Conservation (phyloP, 1,140 invertebrate genomes). For the Reticulitermes speratus region DNA sequence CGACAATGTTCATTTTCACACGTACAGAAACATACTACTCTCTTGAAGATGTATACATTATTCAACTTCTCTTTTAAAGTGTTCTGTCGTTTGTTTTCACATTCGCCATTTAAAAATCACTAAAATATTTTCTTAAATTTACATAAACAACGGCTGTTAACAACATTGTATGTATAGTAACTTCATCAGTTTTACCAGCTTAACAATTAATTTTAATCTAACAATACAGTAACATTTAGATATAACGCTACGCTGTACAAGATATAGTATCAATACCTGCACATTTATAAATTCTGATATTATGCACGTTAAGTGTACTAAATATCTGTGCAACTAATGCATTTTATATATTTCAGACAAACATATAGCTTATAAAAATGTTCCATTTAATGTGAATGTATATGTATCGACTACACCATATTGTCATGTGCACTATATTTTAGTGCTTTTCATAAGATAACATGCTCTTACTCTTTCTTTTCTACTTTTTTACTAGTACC, state of each 20-base stretch:
- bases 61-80: too few species aligned
- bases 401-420: not conserved
- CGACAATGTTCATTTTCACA: too few species aligned
- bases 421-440: constrained; percentile 16
- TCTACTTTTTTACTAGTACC: not conserved
- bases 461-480: not conserved
- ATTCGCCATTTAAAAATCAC: not conserved
- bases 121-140: not conserved
- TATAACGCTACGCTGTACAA: not conserved
- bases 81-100: too few species aligned
- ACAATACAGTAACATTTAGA: not conserved
- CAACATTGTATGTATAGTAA: not conserved
- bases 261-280: not conserved
- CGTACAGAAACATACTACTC: too few species aligned
- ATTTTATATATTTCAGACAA: not conserved
- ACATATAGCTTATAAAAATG: not conserved
- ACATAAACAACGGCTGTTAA: not conserved
- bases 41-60: too few species aligned
- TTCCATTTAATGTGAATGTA: not conserved
- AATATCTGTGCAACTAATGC: constrained; percentile 1
- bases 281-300: too few species aligned
- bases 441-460: not conserved
- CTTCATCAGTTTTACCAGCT: not conserved
- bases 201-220: not conserved
- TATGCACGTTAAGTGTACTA: not conserved